Conservation (phyloP, 2,113 vertebrate species). For the Brienomyrus longianalis region DNA sequence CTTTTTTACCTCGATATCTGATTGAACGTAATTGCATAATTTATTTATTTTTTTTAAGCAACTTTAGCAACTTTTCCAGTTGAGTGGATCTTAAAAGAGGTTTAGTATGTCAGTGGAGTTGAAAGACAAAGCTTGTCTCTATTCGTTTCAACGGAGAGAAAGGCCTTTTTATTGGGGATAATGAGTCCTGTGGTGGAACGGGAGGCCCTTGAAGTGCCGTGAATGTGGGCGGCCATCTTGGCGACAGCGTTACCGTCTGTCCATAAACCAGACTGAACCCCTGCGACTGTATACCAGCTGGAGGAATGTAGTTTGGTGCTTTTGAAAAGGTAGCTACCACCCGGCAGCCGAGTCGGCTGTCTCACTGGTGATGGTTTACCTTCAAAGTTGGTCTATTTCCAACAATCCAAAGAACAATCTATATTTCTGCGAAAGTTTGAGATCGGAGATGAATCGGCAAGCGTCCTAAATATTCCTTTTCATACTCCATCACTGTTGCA, state of each 20-base stretch:
- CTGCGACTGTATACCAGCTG: neutral
- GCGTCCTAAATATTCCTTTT: neutral
- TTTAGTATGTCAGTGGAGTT: slow-evolving; percentile 47
- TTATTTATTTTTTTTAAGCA: slow-evolving; percentile 23
- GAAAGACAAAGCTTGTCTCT: slow-evolving; percentile 52
- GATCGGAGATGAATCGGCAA: neutral
- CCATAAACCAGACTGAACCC: neutral
- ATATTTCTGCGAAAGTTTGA: neutral
- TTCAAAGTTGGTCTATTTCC: neutral
- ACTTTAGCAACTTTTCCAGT: slow-evolving; percentile 40
- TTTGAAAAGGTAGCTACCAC: neutral
- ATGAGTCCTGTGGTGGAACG: slow-evolving; percentile 52
- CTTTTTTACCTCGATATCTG: slow-evolving; percentile 6
- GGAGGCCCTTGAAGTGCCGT: slow-evolving; percentile 11
- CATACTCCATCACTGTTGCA: neutral
- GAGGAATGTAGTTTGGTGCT: neutral
- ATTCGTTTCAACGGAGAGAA: slow-evolving; percentile 43
- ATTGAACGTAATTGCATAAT: slow-evolving; percentile 30
- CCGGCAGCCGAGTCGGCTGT: neutral
- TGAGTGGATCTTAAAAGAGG: slow-evolving; percentile 46
- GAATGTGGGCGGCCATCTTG: neutral
- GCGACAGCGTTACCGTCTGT: neutral
- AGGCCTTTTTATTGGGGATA: slow-evolving; percentile 53
- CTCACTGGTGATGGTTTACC: neutral
- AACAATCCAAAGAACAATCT: neutral